These are phyloP conservation scores for Clarias fuscus DNA, from an alignment of 2,797 vertebrate genomes.

Conservation along the genomic window DNA sequence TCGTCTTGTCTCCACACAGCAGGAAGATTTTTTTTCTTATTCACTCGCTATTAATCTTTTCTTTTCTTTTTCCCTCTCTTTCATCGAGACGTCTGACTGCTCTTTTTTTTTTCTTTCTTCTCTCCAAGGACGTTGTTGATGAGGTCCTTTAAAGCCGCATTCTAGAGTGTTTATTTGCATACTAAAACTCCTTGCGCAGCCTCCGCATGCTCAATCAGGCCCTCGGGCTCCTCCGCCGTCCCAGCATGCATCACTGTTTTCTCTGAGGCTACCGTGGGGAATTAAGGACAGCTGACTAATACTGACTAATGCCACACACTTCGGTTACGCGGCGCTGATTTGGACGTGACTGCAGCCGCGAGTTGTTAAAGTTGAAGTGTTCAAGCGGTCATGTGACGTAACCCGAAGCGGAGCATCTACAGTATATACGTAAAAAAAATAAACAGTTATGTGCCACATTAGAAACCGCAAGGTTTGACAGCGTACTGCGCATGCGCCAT, in stretches of 20 bases:
- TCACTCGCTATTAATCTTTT: constrained; percentile 51
- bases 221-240: constrained; percentile 48
- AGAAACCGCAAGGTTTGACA: too few relatives aligned
- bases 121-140: constrained; percentile 56
- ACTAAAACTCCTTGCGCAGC: constrained; percentile 49
- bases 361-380: not conserved
- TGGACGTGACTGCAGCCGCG: too few relatives aligned
- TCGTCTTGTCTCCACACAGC: not conserved
- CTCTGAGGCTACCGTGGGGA: constrained; percentile 41
- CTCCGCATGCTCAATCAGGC: constrained; percentile 54
- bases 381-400: not conserved
- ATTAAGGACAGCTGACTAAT: constrained; percentile 27
- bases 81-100: constrained; percentile 42
- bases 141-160: constrained; percentile 55
- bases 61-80: constrained; percentile 37
- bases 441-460: too few relatives aligned
- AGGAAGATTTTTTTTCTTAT: constrained; percentile 43
- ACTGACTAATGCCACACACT: not conserved
- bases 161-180: constrained; percentile 57
- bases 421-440: too few relatives aligned
- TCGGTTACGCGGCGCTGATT: not conserved
- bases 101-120: constrained; percentile 35
- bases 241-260: constrained; percentile 45
- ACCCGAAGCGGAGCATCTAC: too few relatives aligned
- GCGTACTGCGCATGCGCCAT: too few relatives aligned